Conservation (phyloP, 2,113 vertebrate species). For the Cheirogaleus medius region DNA sequence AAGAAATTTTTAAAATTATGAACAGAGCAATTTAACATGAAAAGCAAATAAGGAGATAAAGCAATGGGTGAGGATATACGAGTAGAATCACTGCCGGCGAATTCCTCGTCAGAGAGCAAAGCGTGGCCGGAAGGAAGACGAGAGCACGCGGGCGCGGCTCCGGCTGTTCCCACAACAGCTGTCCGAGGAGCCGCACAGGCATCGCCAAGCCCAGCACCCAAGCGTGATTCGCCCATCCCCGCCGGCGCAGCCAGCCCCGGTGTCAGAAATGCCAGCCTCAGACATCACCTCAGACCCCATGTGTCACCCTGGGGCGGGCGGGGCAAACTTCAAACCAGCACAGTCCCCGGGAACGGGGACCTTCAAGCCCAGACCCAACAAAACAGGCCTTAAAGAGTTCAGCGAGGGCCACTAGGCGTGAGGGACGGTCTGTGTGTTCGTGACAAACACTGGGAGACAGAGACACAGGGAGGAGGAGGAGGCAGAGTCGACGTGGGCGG, state of each 20-base stretch:
- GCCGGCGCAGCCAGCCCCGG: rapidly evolving
- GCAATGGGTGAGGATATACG: neutral
- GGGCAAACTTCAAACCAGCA: neutral
- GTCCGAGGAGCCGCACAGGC: neutral
- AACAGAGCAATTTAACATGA: neutral
- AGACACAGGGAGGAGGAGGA: no score
- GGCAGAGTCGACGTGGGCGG: neutral
- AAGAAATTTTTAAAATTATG: neutral
- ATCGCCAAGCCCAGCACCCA: neutral
- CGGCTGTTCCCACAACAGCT: neutral
- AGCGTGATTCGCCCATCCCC: rapidly evolving
- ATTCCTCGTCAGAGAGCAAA: neutral
- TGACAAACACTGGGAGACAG: no score
- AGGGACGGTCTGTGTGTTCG: neutral
- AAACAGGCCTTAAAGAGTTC: neutral
- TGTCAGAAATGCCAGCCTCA: neutral
- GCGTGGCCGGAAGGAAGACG: no score
- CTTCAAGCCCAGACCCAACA: no score
- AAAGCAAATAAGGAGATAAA: neutral
- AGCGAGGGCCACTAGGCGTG: rapidly evolving
- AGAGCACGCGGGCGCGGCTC: neutral
- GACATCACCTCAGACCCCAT: neutral
- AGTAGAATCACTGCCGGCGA: neutral
- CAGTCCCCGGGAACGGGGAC: neutral
- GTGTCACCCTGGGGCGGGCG: neutral